Base-by-base conservation (phyloP, 1,140 invertebrate species). In the Drosophila chauvacae region DNA sequence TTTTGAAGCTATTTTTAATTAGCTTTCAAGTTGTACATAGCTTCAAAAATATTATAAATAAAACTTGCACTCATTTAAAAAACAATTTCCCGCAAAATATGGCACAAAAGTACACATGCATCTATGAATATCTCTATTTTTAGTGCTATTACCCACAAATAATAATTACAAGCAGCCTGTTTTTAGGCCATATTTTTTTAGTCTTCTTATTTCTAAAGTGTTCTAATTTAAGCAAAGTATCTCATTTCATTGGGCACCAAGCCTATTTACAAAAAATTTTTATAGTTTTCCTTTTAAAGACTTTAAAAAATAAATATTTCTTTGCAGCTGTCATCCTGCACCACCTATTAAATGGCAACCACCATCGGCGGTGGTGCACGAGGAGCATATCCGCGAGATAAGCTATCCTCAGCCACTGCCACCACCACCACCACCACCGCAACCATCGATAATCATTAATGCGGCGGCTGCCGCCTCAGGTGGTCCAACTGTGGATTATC, bases 381-480 rank as follows among this genome's bases (percentile, higher is more conserved):
- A 73, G 26, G 44, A 45, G 14, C 74, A 56, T 39, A 28, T 45
- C 33, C 64, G 60, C 23, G 35, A 44, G 18, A 71, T 11, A 37
- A 58, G 30, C 44, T 53, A 70, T 13, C 41, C 61, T 14, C 58
- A 60, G 11, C 59, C 26, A 50, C 44, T 14, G 18, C 68, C 59
- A 53, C 18, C n/a, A 13, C 37, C n/a, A 9, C 37, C n/a, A 9
- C 37, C 44, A 13, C 37, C n/a, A 9, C 37, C 44, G 2, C 44
- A 64, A 20, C 47, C 42, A 2, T 77, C 80, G 14, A 86, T 91
- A 20, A 75, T 91, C 9, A 91, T 91, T n/a, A 91, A 91, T 56
- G 90, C 90, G 3, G 90, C 88, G 16, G 88, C 88, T 35, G 88
- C 88, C 18, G 88, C 88, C 0, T 60, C 87, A n/a, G 66, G 80